Evolutionary conservation across 2,888 invertebrate species (phyloP).

Genomic region (Tromatobia lineatoria): DNA sequence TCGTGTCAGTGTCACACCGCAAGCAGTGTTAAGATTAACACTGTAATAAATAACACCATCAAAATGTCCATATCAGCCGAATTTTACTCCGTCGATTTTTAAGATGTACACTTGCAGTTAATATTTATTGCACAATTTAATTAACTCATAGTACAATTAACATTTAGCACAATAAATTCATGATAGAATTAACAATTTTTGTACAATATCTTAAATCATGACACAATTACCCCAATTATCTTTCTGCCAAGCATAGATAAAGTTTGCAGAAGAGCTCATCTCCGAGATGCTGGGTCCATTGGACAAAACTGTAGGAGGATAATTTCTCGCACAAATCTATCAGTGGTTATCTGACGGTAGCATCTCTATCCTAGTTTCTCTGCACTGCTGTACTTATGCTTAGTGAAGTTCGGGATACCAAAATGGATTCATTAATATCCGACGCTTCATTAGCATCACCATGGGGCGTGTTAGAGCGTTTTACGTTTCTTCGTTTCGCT

Average conservation of each 20-base stretch:
- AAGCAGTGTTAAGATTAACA: too few species aligned
- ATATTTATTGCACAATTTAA: too few species aligned
- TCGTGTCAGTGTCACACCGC: too few species aligned
- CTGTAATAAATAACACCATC: too few species aligned
- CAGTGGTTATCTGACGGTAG: constrained; percentile 58
- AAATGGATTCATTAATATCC: constrained; percentile 82
- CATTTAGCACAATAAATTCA: too few species aligned
- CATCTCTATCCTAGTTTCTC: constrained; percentile 56
- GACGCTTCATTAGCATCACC: constrained; percentile 80
- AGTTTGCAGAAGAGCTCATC: constrained; percentile 48
- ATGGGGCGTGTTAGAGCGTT: constrained; percentile 65
- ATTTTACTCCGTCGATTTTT: too few species aligned
- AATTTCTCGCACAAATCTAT: constrained; percentile 63
- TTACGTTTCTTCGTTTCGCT: constrained; percentile 62
- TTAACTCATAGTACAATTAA: too few species aligned
- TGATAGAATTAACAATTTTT: too few species aligned
- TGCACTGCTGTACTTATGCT: constrained; percentile 11
- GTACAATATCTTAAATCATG: too few species aligned
- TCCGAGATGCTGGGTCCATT: constrained; percentile 9
- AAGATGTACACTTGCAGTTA: too few species aligned
- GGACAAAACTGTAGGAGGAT: constrained; percentile 19
- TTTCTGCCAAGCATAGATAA: constrained; percentile 2
- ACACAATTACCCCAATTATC: too few species aligned
- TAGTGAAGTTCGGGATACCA: constrained; percentile 47
- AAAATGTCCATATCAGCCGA: too few species aligned